Evolutionary conservation across 2,797 vertebrate species (phyloP), one percentile per base, ranked within the genome.

Genomic region (Notolepis coatsorum): DNA sequence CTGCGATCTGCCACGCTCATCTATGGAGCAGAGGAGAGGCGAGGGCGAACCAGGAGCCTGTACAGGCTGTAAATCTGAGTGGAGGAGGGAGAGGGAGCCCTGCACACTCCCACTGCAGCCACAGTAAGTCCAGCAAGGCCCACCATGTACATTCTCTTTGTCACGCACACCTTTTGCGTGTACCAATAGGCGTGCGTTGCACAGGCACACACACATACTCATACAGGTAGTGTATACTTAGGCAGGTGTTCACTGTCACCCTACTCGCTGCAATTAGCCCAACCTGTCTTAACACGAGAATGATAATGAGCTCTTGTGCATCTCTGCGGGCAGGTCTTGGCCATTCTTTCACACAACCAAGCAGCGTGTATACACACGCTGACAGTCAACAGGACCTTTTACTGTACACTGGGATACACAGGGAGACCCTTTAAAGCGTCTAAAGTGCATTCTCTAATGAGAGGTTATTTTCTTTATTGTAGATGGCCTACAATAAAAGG

Each of bases 1-100:
- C 85, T 85, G 80, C 76, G 86, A 85, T 89, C 89, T 88, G 90
- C 80, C 88, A 85, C 67, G 85, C 85, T 87, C 86, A 88, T 90
- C 88, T 88, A 76, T 64, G 71, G 61, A 51, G 47, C 12, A 7
- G 28, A 46, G 55, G 75, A 88, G 79, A 86, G 75, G 78, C 72
- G 80, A 84, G 70, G 81, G 85, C 85, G 84, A 85, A 86, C 87
- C 80, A 82, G 85, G 80, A 89, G 79, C 70, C 82, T 24, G 65
- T 66, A 64, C 68, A 79, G 84, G 84, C 64, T 75, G 79, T 91
- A 90, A 91, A 89, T 89, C 85, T 87, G 71, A 77, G 55, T 77
- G 47, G 75, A 62, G 64, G 41, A 21, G 55, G 77, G 82, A 77
- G 69, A 73, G 80, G 61, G 60, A 84, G 70, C 81, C 79, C 81